These are phyloP conservation scores for Scalopus aquaticus DNA, from an alignment of 2,113 vertebrate species.

Conservation along the genomic window DNA sequence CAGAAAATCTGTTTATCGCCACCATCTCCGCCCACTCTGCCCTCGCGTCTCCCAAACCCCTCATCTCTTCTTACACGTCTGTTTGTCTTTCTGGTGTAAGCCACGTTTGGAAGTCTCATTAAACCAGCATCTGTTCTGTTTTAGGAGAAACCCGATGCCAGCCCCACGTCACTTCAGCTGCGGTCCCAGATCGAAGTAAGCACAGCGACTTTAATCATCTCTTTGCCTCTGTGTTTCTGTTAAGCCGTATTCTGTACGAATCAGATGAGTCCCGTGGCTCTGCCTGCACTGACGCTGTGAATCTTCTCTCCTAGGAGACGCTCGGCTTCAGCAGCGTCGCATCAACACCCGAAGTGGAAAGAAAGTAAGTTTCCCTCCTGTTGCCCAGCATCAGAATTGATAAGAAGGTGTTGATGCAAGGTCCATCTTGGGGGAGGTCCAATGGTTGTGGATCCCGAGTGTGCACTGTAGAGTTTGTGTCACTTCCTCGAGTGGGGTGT, in stretches of 20 bases:
- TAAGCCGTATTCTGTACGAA: slow-evolving; percentile 60
- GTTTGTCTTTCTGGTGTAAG: slow-evolving; percentile 64
- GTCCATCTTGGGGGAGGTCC: not conserved
- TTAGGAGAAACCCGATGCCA: slow-evolving; percentile 94
- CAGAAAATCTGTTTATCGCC: slow-evolving; percentile 17
- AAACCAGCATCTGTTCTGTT: slow-evolving; percentile 84
- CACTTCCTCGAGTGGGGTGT: not conserved
- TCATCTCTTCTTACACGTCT: slow-evolving; percentile 58
- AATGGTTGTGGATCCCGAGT: not conserved
- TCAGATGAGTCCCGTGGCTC: slow-evolving; percentile 33
- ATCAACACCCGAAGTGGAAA: slow-evolving; percentile 95
- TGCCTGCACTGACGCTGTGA: slow-evolving; percentile 59
- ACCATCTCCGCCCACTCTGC: slow-evolving; percentile 6
- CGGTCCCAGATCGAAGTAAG: slow-evolving; percentile 95
- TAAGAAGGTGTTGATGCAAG: not conserved
- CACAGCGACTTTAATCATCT: slow-evolving; percentile 69
- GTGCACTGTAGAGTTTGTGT: not conserved
- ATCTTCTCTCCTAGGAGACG: slow-evolving; percentile 90
- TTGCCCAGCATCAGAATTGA: accelerated
- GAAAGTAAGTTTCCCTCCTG: slow-evolving; percentile 91
- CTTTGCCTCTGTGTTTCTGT: slow-evolving; percentile 70
- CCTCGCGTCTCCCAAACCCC: not conserved
- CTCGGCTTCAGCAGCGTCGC: slow-evolving; percentile 92
- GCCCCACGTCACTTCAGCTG: slow-evolving; percentile 91
- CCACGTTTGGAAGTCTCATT: slow-evolving; percentile 76